Evolutionary conservation across 2,888 invertebrate genomes (phyloP).

Genomic region (Volucella inflata): DNA sequence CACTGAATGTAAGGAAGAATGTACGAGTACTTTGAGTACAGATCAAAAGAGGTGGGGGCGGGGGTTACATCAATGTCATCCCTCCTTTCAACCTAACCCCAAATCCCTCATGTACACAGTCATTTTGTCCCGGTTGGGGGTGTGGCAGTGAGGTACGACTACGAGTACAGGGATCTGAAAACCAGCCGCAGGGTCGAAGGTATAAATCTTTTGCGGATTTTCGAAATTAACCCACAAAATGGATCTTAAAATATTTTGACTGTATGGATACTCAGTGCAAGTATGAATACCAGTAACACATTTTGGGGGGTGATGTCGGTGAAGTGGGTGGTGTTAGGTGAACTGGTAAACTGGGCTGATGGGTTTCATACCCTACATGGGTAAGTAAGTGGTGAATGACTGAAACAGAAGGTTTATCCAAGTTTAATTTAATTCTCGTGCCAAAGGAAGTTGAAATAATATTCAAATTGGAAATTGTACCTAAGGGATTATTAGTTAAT

Average conservation of each 20-base stretch:
- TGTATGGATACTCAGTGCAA: background rate
- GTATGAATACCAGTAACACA: background rate
- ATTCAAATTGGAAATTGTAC: conserved; percentile 71
- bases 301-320: too few relatives aligned
- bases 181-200: conserved; percentile 72
- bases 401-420: conserved; percentile 66
- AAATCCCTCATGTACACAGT: conserved; percentile 17
- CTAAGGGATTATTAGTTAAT: conserved; percentile 73
- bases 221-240: conserved; percentile 72
- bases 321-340: background rate
- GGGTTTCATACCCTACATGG: background rate
- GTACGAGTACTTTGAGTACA: background rate
- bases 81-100: conserved; percentile 46
- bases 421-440: conserved; percentile 68
- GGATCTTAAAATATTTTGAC: conserved; percentile 67
- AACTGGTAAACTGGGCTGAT: background rate
- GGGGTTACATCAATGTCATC: conserved; percentile 41
- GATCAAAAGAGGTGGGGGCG: background rate
- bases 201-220: conserved; percentile 74
- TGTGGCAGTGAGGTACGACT: background rate
- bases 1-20: conserved; percentile 18
- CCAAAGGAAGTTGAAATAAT: conserved; percentile 72
- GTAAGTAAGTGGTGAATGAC: conserved; percentile 22
- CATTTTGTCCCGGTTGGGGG: too few relatives aligned
- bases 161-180: conserved; percentile 3